These are phyloP conservation scores for Drosophila dunni DNA, from an alignment of 1,140 invertebrate genomes.

Conservation along the genomic window DNA sequence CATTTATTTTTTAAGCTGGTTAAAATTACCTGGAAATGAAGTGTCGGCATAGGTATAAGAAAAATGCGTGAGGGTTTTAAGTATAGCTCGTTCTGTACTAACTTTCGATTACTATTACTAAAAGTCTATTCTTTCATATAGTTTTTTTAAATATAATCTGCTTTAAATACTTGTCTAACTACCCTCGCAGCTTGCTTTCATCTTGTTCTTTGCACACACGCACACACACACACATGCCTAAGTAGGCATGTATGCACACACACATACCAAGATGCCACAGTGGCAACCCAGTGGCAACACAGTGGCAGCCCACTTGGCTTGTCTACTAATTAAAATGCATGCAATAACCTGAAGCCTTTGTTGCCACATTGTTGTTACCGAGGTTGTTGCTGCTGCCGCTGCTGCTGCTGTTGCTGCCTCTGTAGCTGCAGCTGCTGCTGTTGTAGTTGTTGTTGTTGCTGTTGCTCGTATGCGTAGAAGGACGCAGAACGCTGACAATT, in stretches of 20 bases:
- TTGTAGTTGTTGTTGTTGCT: slow-evolving; percentile 40
- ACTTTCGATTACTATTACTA: no score
- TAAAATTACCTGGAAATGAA: no score
- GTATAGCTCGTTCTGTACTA: no score
- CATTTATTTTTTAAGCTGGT: no score
- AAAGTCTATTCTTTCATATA: no score
- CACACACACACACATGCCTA: neutral
- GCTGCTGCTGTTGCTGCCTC: slow-evolving; percentile 39
- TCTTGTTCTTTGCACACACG: slow-evolving; percentile 41
- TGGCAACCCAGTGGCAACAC: slow-evolving; percentile 38
- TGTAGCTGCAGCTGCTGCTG: slow-evolving; percentile 34
- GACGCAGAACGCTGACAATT: slow-evolving; percentile 74
- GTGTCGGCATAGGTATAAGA: no score
- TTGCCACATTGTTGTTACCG: slow-evolving; percentile 69
- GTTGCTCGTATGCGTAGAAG: slow-evolving; percentile 70
- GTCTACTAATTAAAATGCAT: slow-evolving; percentile 83
- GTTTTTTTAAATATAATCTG: neutral
- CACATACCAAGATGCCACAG: slow-evolving; percentile 37
- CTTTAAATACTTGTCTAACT: neutral
- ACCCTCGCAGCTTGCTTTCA: slow-evolving; percentile 27
- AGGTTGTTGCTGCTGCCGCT: slow-evolving; percentile 52
- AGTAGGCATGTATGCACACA: neutral
- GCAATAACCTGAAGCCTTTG: slow-evolving; percentile 82
- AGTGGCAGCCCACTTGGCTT: slow-evolving; percentile 78
- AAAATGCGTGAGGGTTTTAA: no score